phyloP scores from a whole-genome alignment of 2,888 invertebrate genomes.

The Caenorhabditis virilis region DNA sequence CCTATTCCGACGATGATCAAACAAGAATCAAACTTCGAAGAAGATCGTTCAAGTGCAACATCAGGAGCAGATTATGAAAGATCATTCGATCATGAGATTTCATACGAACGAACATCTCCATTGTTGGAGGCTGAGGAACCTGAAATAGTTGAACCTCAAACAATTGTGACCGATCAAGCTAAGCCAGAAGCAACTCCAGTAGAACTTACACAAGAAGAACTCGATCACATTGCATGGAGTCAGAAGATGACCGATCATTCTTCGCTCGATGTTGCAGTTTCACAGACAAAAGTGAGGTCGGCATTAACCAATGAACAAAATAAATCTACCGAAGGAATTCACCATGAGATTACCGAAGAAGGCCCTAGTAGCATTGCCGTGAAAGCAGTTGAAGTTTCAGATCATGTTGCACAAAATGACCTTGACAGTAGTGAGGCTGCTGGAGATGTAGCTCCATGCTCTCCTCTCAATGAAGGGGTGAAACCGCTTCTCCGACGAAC shows the following conservation, averaged over 20 bases:
- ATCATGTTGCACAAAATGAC: too few species aligned
- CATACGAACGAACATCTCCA: not conserved
- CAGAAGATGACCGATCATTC: constrained; percentile 37
- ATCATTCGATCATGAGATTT: not conserved
- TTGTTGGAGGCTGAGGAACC: constrained; percentile 1
- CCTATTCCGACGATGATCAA: not conserved
- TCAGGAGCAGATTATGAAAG: not conserved
- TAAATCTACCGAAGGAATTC: too few species aligned
- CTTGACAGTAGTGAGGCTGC: too few species aligned
- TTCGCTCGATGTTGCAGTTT: too few species aligned
- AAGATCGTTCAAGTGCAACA: constrained; percentile 1
- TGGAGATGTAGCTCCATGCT: too few species aligned
- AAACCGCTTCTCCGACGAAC: constrained; percentile 14
- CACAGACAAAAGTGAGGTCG: too few species aligned
- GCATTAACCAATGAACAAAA: too few species aligned
- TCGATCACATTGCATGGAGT: constrained; percentile 42
- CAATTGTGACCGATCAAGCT: not conserved
- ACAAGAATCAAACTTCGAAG: not conserved
- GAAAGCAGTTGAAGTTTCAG: too few species aligned
- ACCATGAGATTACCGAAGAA: too few species aligned
- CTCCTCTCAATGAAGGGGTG: too few species aligned
- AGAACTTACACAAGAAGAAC: constrained; percentile 42
- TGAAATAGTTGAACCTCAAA: too few species aligned
- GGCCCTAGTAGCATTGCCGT: too few species aligned
- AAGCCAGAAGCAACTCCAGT: not conserved